phyloP scores from a whole-genome alignment of 1,140 invertebrate species.

The Phenacoccus solenopsis region DNA sequence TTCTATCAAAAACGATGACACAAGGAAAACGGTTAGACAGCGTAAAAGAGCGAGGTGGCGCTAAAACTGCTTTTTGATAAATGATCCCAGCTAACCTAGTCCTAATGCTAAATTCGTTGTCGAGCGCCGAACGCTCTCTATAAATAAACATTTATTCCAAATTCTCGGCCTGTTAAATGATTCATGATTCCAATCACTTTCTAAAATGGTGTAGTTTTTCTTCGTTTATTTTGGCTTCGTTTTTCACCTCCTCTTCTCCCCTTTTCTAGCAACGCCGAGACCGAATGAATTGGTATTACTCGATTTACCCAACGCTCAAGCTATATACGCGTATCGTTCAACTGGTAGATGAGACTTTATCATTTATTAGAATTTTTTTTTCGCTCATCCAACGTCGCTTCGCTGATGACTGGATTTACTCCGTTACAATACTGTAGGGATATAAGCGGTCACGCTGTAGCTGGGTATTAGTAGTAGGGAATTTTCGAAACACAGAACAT shows the following conservation, averaged over 20 bases:
- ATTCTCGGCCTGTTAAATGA: constrained; percentile 9
- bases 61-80: constrained; percentile 8
- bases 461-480: too few species aligned
- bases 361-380: not conserved
- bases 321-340: not conserved
- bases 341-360: not conserved
- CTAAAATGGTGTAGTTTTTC: not conserved
- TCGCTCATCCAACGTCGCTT: not conserved
- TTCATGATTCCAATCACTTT: constrained; percentile 15
- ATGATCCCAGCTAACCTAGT: not conserved
- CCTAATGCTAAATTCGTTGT: constrained; percentile 11
- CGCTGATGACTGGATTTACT: too few species aligned
- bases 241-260: not conserved
- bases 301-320: too few species aligned
- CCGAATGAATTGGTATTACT: too few species aligned
- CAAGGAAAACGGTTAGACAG: not conserved
- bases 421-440: too few species aligned
- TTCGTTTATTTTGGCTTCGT: not conserved
- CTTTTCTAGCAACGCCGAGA: not conserved
- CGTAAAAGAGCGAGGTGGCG: not conserved
- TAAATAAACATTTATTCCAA: constrained; percentile 16
- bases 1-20: not conserved
- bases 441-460: too few species aligned
- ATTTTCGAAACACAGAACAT: too few species aligned
- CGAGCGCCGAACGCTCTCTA: not conserved